A percentile compares a stretch with the other conserved stretches of the same genome.
phyloP scores from a whole-genome alignment of 2,888 invertebrate genomes.

The Pheosia gnoma region DNA sequence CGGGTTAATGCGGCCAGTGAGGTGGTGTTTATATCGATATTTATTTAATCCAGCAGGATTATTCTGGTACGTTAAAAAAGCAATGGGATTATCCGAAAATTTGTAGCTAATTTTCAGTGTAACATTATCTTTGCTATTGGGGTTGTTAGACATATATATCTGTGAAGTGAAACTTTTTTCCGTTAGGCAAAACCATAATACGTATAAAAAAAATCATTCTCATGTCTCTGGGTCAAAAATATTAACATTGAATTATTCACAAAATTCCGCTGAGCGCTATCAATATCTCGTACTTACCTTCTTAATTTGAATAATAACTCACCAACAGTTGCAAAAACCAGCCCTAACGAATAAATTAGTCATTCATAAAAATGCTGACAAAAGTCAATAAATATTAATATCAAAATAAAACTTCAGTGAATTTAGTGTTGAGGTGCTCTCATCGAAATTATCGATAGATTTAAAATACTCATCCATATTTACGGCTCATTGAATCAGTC shows the following conservation, averaged over 20 bases:
- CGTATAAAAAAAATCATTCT: neutral
- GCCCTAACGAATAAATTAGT: conserved; percentile 21
- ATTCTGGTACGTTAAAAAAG: too few relatives aligned
- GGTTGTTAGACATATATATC: too few relatives aligned
- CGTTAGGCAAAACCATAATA: too few relatives aligned
- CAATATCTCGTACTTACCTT: conserved; percentile 2
- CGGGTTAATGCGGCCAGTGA: conserved; percentile 12
- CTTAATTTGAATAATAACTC: conserved; percentile 19
- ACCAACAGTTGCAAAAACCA: conserved; percentile 18
- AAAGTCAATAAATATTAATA: conserved; percentile 14
- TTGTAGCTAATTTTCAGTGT: too few relatives aligned
- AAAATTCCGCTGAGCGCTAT: neutral
- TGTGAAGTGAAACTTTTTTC: too few relatives aligned
- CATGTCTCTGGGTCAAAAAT: conserved; percentile 9
- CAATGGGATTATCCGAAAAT: too few relatives aligned
- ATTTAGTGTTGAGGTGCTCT: neutral
- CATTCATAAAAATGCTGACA: conserved; percentile 23
- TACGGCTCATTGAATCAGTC: too few relatives aligned
- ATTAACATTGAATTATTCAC: neutral
- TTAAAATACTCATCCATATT: neutral
- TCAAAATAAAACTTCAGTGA: conserved; percentile 10
- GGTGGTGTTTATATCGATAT: neutral
- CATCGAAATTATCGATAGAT: neutral
- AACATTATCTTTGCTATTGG: too few relatives aligned
- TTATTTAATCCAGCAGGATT: too few relatives aligned